Conservation (phyloP, 2,888 invertebrate genomes). For the Drosophila siamana region DNA sequence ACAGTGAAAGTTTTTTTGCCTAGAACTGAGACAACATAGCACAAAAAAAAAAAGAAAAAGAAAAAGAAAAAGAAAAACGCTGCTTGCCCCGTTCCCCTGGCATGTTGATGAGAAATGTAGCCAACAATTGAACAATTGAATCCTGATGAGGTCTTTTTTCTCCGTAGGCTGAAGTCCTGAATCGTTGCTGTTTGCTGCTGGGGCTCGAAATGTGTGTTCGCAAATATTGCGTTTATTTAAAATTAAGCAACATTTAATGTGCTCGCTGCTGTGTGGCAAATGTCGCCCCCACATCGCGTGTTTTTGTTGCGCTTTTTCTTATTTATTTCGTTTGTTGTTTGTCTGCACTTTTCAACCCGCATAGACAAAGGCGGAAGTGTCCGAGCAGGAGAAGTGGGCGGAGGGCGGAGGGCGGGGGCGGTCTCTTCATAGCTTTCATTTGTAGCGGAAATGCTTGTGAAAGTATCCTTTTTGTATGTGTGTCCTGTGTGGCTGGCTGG, state of each 20-base stretch:
- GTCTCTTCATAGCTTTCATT: slow-evolving; percentile 74
- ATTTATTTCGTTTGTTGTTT: slow-evolving; percentile 9
- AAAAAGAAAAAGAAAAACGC: no score
- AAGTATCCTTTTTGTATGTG: slow-evolving; percentile 66
- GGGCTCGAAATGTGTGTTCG: slow-evolving; percentile 14
- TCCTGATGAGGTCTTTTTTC: slow-evolving; percentile 67
- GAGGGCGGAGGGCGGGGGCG: slow-evolving; percentile 9
- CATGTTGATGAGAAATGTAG: slow-evolving; percentile 26
- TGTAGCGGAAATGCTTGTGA: slow-evolving; percentile 80
- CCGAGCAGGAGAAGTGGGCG: slow-evolving; percentile 8
- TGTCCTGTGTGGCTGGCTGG: slow-evolving; percentile 1
- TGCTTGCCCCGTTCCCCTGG: no score
- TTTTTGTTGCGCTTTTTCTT: slow-evolving; percentile 23
- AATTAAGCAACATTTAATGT: slow-evolving; percentile 76
- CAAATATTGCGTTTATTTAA: slow-evolving; percentile 64
- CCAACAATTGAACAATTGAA: slow-evolving; percentile 70
- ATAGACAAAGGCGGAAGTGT: slow-evolving; percentile 77
- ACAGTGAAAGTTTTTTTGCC: no score
- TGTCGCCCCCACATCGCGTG: slow-evolving; percentile 12
- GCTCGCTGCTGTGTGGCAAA: slow-evolving; percentile 3
- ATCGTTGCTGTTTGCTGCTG: slow-evolving; percentile 1
- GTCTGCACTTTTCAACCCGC: slow-evolving; percentile 36
- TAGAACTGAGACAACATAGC: no score
- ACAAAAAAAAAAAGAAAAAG: no score
- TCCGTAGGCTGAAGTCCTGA: slow-evolving; percentile 2